Evolutionary conservation across 2,113 vertebrate genomes (phyloP).

Genomic region (Heloderma charlesbogerti): DNA sequence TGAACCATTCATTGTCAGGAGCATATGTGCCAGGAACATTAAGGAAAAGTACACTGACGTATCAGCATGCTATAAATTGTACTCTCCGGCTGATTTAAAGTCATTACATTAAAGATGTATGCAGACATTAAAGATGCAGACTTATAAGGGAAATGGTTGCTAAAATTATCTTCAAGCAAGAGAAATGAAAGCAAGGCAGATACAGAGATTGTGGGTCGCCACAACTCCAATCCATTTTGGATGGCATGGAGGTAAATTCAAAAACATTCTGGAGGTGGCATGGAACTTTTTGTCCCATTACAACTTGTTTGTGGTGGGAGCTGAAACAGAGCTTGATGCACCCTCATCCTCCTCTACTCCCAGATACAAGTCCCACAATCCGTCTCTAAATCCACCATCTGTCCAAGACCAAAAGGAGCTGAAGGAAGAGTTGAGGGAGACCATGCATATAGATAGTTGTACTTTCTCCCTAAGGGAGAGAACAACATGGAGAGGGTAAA

Average conservation of each 20-base stretch:
- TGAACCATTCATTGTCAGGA: conserved; percentile 94
- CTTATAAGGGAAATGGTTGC: neutral
- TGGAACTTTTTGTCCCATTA: neutral
- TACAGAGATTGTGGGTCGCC: neutral
- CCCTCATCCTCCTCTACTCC: neutral
- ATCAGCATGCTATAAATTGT: neutral
- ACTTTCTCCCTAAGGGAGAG: neutral
- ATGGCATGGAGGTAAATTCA: neutral
- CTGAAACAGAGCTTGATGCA: neutral
- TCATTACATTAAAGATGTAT: neutral
- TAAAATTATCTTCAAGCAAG: neutral
- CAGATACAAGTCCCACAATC: neutral
- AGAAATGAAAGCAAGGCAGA: neutral
- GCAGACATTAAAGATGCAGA: too few relatives aligned
- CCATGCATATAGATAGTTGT: too few relatives aligned
- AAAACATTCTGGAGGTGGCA: neutral
- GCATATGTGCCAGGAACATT: conserved; percentile 86
- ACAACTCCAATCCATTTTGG: too few relatives aligned
- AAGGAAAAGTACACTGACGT: conserved; percentile 70
- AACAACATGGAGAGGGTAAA: neutral
- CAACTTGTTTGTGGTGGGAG: neutral
- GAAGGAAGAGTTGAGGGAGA: neutral
- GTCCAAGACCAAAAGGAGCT: too few relatives aligned
- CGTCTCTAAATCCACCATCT: too few relatives aligned
- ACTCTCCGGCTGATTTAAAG: neutral